Conservation (phyloP, 2,797 vertebrate species). For the Luscinia luscinia region DNA sequence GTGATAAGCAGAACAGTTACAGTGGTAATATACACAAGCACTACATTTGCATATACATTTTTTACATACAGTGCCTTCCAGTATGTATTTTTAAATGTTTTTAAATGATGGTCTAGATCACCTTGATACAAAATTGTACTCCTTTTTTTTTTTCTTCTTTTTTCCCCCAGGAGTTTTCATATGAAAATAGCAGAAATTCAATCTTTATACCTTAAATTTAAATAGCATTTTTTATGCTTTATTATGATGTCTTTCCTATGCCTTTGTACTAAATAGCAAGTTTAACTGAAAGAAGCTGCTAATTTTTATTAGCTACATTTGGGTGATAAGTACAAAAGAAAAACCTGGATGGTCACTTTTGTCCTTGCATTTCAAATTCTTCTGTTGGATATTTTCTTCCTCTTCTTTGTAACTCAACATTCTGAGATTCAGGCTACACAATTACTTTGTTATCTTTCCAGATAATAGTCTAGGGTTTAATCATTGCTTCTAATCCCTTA, state of each 20-base stretch:
- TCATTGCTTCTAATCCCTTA: neutral
- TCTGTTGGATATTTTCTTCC: neutral
- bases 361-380: neutral
- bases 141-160: neutral
- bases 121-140: neutral
- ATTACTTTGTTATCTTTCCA: constrained; percentile 3
- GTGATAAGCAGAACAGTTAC: neutral
- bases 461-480: neutral
- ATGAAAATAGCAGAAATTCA: neutral
- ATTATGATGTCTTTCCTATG: neutral
- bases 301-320: neutral
- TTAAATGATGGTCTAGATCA: neutral
- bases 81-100: neutral
- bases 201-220: neutral
- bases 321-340: neutral
- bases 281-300: neutral
- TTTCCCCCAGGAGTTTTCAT: neutral
- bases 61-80: neutral
- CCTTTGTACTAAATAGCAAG: neutral
- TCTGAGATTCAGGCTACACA: neutral
- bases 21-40: neutral
- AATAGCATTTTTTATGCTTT: neutral
- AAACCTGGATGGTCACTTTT: neutral
- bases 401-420: neutral
- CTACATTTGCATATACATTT: neutral